Base-by-base conservation (phyloP, 2,797 vertebrate species). In the Sciurus carolinensis region DNA sequence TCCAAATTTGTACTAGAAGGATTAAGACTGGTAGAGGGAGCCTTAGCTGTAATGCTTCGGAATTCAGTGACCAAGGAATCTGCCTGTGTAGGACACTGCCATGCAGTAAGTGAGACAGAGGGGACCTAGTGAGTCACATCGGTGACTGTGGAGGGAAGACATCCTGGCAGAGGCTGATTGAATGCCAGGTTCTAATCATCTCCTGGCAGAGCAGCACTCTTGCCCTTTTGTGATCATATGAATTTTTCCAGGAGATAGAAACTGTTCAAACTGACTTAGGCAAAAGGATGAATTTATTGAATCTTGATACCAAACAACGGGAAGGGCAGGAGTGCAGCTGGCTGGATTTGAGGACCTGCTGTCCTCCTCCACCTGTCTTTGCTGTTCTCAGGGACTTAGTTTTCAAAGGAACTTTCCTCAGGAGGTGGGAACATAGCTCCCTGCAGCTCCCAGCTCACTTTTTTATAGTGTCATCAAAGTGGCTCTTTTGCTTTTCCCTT, bases 321-420 rank as follows among this genome's bases (percentile, higher is more conserved):
- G 79, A 92, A 89, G 83, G 79, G 24, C 47, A 59, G 77, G 42
- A 87, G 81, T 47, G 24, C 54, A 84, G n/a, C 59, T 69, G 50
- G 18, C 36, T 71, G 69, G 71, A 83, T 24, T 42, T 84, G 57
- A 93, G 89, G 80, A 75, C 24, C 33, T 18, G 22, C 79, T n/a
- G 10, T 93, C 64, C 10, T 50, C 42, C 90, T 94, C 87, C 44
- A 39, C 44, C 85, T 54, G 4, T 33, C 24, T 67, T 52, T 91
- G 67, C 12, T 47, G 92, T 91, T 94, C 24, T 92, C 24, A 59
- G 92, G 14, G 47, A 81, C 30, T 71, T 94, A 71, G 76, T 90
- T 93, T 96, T 75, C 62, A 59, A 73, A 94, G 72, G 24, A n/a
- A 7, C 28, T 89, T 94, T 91, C 54, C 30, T 36, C 15, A 92